Base-by-base conservation (phyloP, 2,888 invertebrate genomes). In the Sminthurides aquaticus region DNA sequence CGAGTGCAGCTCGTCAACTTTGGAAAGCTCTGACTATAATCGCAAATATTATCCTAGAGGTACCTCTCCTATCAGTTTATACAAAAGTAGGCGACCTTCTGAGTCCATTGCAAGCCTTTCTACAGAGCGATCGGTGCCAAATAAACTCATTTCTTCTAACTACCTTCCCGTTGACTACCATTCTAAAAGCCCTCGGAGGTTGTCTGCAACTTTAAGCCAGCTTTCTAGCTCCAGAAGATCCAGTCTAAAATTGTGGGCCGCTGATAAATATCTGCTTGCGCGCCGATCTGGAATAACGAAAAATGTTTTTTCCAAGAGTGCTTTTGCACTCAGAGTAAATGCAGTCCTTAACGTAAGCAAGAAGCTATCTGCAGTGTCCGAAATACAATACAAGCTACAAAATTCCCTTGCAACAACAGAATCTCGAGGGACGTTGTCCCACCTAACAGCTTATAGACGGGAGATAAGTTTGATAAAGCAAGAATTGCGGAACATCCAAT, bases 401-500 rank as follows among this genome's bases (percentile, higher is more conserved):
- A 18, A 22, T 20, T 52, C 52, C 52, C 20, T 20, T 20, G 18
- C 18, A 15, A 5, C 20, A 52, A 20, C 18, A 52, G 5, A 15
- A 8, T 15, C 22, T 5, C 11, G 11, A 22, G 18, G 5, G 5
- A 34, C 29, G 2, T 29, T 26, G 18, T 18, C 64, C n/a, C 58
- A 59, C 43, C 28, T 52, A 2, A n/a, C 59, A n/a, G 20, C 26
- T 1, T 59, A 64, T 58, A 29, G n/a, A 1, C 2, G 54, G 18
- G 28, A 58, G 1, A 59, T 64, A 3, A 54, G 49, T 5, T 34
- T 29, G 25, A 64, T 64, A 26, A 49, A 54, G 34, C 24, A 52
- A 1, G 64, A 64, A n/a, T 34, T 64, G 20, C 27, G 5, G 11
- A 57, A 58, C 2, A 64, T 64, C 34, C 64, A 64, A 34, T n/a